phyloP scores from a whole-genome alignment of 2,797 vertebrate genomes.

The Australoheros facetus region DNA sequence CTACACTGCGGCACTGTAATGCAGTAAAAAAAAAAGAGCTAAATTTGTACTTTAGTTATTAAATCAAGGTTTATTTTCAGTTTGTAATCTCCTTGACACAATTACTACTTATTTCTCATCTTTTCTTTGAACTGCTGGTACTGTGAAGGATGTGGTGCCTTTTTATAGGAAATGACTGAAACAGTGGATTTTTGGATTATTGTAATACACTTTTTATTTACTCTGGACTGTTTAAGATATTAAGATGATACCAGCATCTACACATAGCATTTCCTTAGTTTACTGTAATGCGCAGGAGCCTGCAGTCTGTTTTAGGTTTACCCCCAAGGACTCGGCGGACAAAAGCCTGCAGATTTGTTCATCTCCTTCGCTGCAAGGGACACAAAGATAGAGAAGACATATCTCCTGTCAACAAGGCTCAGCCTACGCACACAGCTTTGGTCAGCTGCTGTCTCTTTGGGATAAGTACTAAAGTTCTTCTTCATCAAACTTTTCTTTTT shows the following conservation, averaged over 20 bases:
- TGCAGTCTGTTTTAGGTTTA: constrained; percentile 53
- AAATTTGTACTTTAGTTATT: constrained; percentile 22
- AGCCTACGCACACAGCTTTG: constrained; percentile 71
- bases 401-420: constrained; percentile 76
- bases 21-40: constrained; percentile 5
- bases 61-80: constrained; percentile 19
- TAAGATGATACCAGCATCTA: constrained; percentile 29
- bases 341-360: constrained; percentile 70
- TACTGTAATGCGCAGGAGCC: constrained; percentile 47
- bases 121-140: constrained; percentile 53
- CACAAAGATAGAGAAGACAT: constrained; percentile 73
- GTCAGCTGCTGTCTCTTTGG: constrained; percentile 76
- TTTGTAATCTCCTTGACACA: constrained; percentile 31
- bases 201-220: constrained; percentile 27
- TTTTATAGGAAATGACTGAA: background rate
- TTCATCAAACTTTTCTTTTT: constrained; percentile 78
- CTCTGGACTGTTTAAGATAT: constrained; percentile 33
- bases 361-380: constrained; percentile 70
- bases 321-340: constrained; percentile 65
- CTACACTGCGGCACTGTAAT: constrained; percentile 8
- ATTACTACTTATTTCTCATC: background rate
- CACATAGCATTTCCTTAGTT: constrained; percentile 41
- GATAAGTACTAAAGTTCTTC: constrained; percentile 75
- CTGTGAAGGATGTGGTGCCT: constrained; percentile 47
- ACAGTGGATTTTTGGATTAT: background rate